Conservation (phyloP, 2,888 invertebrate species). For the Drosophila tanythrix region DNA sequence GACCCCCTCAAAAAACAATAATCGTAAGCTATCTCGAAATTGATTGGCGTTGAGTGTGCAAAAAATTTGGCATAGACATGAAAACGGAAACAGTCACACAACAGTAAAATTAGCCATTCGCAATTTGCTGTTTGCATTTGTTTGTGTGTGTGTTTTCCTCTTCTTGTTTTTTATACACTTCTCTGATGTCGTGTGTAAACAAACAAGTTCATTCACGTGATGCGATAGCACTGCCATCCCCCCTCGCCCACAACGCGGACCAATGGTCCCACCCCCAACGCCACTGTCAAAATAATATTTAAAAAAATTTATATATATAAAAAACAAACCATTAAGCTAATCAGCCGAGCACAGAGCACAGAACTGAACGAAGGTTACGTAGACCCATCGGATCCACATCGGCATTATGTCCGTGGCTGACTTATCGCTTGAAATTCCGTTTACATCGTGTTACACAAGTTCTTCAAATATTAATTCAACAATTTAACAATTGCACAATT, state of each 20-base stretch:
- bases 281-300: constrained; percentile 29
- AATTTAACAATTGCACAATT: background rate
- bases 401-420: constrained; percentile 15
- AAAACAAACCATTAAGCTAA: constrained; percentile 52
- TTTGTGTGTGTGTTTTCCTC: constrained; percentile 10
- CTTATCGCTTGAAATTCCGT: constrained; percentile 13
- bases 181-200: constrained; percentile 57
- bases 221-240: constrained; percentile 16
- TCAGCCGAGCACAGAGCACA: constrained; percentile 45
- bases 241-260: too few species aligned
- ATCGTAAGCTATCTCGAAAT: constrained; percentile 71
- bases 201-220: constrained; percentile 74
- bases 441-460: constrained; percentile 35
- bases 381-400: constrained; percentile 12
- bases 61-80: constrained; percentile 68
- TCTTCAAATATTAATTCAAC: background rate
- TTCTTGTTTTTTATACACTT: constrained; percentile 22
- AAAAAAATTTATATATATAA: background rate
- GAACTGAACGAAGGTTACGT: constrained; percentile 47
- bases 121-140: constrained; percentile 7
- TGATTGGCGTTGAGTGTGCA: constrained; percentile 74
- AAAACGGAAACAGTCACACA: constrained; percentile 46
- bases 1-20: constrained; percentile 59
- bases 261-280: constrained; percentile 7
- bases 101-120: constrained; percentile 31